phyloP scores from a whole-genome alignment of 2,113 vertebrate species.

The Pterocles gutturalis region DNA sequence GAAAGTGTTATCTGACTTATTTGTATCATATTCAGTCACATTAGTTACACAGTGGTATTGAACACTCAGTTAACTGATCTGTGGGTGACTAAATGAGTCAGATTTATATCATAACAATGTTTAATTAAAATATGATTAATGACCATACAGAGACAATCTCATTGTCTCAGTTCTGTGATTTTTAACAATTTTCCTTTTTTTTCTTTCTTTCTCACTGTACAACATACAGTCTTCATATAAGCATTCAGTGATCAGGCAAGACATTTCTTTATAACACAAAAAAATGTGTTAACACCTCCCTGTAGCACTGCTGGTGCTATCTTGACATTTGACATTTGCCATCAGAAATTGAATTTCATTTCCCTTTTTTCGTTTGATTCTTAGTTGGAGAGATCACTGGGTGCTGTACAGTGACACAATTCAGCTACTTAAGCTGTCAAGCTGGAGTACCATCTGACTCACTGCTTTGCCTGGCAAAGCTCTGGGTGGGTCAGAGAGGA shows the following conservation, averaged over 20 bases:
- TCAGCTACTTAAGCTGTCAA: neutral
- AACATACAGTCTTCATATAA: neutral
- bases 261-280: neutral
- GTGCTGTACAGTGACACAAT: neutral
- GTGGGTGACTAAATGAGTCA: neutral
- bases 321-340: neutral
- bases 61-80: neutral
- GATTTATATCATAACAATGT: neutral
- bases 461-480: neutral
- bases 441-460: neutral
- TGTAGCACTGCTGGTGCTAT: neutral
- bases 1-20: neutral
- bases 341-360: neutral
- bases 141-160: neutral
- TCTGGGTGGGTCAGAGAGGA: neutral
- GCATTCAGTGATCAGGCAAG: neutral
- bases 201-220: neutral
- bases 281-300: neutral
- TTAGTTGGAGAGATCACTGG: neutral
- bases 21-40: neutral
- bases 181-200: neutral
- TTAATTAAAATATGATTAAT: conserved; percentile 51
- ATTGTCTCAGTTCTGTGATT: neutral
- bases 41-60: neutral
- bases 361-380: neutral